Base-by-base conservation (phyloP, 2,888 invertebrate genomes). In the Polydrusus pterygomalis region DNA sequence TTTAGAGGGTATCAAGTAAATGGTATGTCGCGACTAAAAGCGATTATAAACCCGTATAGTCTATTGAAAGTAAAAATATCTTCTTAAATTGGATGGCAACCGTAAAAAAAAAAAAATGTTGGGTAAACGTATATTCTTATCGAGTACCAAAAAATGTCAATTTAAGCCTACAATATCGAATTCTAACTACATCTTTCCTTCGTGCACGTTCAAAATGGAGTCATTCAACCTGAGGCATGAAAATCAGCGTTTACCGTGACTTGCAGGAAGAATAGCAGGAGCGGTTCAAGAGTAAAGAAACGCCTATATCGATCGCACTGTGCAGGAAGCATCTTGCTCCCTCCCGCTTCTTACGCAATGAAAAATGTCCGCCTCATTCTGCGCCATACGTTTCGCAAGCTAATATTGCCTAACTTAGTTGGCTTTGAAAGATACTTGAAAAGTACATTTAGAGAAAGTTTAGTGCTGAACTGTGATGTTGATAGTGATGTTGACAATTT, bases 241-340 rank as follows among this genome's bases (percentile, higher is more conserved):
- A 47, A 74, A 68, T 49, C 62, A 60, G 47, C 45, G 62, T 68
- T 72, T 47, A 25, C 49, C 65, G 34, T 65, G 30, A 65, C 65
- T 62, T 47, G 40, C 38, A 63, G 34, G 63, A 71, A 71, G 63
- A 49, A 58, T 51, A 70, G 56, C 68, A 69, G 72, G 64, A 69
- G 62, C 68, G 68, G 64, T 65, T 70, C 65, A 67, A 75, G 67
- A 68, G 75, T 58, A 75, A 76, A 85, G 86, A 85, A 86, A 85
- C 86, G 86, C 86, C 86, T 85, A 85, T 86, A 87, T 87, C 84
- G 85, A 85, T 83, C 83, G 81, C 51, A 25, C n/a, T 15, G 43
- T 47, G 78, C 79, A 77, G 78, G 82, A 83, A 83, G 82, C 79
- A 75, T 79, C 70, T 80, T 79, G 80, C 81, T 82, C 82, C 83